phyloP scores from a whole-genome alignment of 2,797 vertebrate species.

The Steatocranus sp. region DNA sequence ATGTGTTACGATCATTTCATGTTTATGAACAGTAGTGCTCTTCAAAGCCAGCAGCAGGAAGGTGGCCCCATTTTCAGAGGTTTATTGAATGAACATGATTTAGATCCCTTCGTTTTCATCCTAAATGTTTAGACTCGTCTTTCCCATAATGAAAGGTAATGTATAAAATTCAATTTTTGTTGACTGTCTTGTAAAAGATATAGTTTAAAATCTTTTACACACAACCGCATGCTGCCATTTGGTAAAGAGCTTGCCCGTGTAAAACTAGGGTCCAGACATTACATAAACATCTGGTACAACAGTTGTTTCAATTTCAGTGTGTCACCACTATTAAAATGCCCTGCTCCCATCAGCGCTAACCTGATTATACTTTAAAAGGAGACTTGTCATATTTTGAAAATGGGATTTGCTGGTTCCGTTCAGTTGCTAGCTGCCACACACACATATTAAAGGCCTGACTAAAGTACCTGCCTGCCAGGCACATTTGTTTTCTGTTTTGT shows the following conservation, averaged over 20 bases:
- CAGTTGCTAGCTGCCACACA: slow-evolving; percentile 14
- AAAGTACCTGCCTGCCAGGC: slow-evolving; percentile 20
- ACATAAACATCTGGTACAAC: slow-evolving; percentile 17
- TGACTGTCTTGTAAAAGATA: slow-evolving; percentile 60
- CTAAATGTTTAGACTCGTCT: slow-evolving; percentile 32
- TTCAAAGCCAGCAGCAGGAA: slow-evolving; percentile 45
- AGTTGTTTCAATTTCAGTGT: slow-evolving; percentile 21
- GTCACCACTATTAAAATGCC: slow-evolving; percentile 37
- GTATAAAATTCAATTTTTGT: slow-evolving; percentile 64
- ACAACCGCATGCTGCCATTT: slow-evolving; percentile 61
- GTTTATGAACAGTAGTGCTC: slow-evolving; percentile 58
- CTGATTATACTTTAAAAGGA: slow-evolving; percentile 29
- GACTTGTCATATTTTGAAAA: slow-evolving; percentile 17
- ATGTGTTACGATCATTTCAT: slow-evolving; percentile 50
- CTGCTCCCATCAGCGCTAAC: slow-evolving; percentile 30
- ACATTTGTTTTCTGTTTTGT: background rate
- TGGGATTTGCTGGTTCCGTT: slow-evolving; percentile 17
- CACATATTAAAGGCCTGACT: slow-evolving; percentile 18
- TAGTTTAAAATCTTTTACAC: slow-evolving; percentile 58
- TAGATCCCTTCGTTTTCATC: slow-evolving; percentile 40
- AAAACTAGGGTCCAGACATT: slow-evolving; percentile 32
- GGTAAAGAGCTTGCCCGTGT: slow-evolving; percentile 47
- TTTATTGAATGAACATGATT: slow-evolving; percentile 39
- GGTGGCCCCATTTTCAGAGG: slow-evolving; percentile 28
- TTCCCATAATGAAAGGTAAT: background rate